Conservation (phyloP, 2,888 invertebrate genomes). For the Andrena bucephala region DNA sequence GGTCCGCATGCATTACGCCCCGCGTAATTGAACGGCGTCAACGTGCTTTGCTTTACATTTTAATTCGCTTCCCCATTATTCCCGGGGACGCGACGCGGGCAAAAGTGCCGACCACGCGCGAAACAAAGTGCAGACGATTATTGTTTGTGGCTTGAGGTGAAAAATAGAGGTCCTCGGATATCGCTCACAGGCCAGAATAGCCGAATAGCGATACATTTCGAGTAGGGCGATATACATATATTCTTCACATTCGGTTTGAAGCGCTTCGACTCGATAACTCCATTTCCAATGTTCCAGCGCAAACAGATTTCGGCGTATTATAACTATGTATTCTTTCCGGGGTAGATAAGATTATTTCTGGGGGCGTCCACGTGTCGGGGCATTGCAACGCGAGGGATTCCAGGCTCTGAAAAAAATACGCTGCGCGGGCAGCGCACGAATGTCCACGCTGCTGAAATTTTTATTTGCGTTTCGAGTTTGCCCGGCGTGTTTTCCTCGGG, state of each 20-base stretch:
- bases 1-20: slow-evolving; percentile 58
- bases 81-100: not conserved
- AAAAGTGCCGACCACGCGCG: slow-evolving; percentile 13
- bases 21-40: slow-evolving; percentile 65
- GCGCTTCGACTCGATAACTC: not conserved
- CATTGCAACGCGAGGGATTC: slow-evolving; percentile 37
- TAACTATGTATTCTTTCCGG: not conserved
- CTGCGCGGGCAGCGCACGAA: slow-evolving; percentile 11
- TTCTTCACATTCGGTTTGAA: too few relatives aligned
- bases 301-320: slow-evolving; percentile 20
- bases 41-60: slow-evolving; percentile 63
- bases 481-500: not conserved
- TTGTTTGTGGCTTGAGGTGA: slow-evolving; percentile 9
- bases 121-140: slow-evolving; percentile 24
- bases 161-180: not conserved
- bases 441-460: slow-evolving; percentile 38
- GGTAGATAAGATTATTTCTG: slow-evolving; percentile 58
- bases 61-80: slow-evolving; percentile 51
- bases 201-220: slow-evolving; percentile 6
- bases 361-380: slow-evolving; percentile 22
- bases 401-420: slow-evolving; percentile 12
- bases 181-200: not conserved
- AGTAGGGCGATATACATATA: not conserved
- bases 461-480: slow-evolving; percentile 13
- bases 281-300: slow-evolving; percentile 6